Evolutionary conservation across 2,797 vertebrate genomes (phyloP), one percentile per base, ranked within the genome.

Genomic region (Coccyzus lansbergi): DNA sequence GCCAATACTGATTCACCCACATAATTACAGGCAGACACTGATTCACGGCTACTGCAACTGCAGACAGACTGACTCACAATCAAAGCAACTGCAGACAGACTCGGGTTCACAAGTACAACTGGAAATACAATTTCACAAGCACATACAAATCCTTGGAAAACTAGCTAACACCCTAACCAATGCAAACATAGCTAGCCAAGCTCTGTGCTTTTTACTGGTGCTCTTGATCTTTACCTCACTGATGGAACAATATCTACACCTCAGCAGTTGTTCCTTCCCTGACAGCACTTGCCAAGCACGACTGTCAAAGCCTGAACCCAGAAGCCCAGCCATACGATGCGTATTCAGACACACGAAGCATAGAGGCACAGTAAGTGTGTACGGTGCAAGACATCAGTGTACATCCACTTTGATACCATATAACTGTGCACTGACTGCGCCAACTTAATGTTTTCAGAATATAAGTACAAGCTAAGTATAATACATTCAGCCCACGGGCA

Each of bases 21-120:
- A 87, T 55, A 96, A 88, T 96, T 92, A 96, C 49, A 91, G 77
- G 92, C 95, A 96, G 95, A 96, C 93, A 96, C 93, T 83, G 72
- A 96, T 95, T 95, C 95, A 96, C 94, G 89, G 92, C 93, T 94
- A 91, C 95, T 77, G 95, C 95, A 95, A 94, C 95, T 93, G 93
- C 92, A 96, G 93, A 95, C 74, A 93, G 90, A 96, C 90, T 95
- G 95, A 96, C 94, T 97, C 94, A 93, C 72, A 95, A 88, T 53
- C 86, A 87, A 76, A 93, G 74, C 70, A 95, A 94, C 97, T 93
- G 96, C 87, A 97, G 93, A 94, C 94, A 93, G 87, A 94, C 86
- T 48, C 90, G 44, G 40, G 79, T 74, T 92, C 86, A 55, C 63
- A 60, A 88, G 76, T 93, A 94, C 95, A 92, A 88, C 88, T 97